phyloP scores from a whole-genome alignment of 2,797 vertebrate genomes.

The Mionectes olivaceus region DNA sequence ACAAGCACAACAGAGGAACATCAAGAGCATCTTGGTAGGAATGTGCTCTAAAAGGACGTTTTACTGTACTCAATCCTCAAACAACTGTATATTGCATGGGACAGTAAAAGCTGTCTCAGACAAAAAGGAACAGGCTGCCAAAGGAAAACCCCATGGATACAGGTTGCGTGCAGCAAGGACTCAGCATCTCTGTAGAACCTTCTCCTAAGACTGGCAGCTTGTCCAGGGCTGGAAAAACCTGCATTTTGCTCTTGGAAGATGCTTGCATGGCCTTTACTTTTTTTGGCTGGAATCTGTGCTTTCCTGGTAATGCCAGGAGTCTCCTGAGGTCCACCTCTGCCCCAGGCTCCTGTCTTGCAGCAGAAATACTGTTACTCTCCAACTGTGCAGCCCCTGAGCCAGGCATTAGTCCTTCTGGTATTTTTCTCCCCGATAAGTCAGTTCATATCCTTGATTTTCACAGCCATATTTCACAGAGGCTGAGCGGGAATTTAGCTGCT shows the following conservation, averaged over 20 bases:
- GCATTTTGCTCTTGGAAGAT: not conserved
- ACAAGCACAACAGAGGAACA: not conserved
- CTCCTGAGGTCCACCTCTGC: not conserved
- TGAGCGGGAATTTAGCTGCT: not conserved
- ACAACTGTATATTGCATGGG: not conserved
- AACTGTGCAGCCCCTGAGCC: not conserved
- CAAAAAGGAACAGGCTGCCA: not conserved
- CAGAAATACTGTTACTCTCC: not conserved
- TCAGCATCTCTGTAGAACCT: not conserved
- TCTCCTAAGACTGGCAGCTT: not conserved
- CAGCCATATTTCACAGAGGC: constrained; percentile 35
- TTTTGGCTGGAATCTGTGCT: not conserved
- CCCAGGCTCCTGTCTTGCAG: not conserved
- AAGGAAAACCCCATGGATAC: not conserved
- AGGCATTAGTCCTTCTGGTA: not conserved
- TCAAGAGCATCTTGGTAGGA: not conserved
- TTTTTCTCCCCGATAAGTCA: constrained; percentile 32
- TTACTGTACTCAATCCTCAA: not conserved
- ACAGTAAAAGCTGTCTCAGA: not conserved
- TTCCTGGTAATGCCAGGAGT: not conserved
- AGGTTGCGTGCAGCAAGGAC: not conserved
- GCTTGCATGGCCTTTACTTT: not conserved
- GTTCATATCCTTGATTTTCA: constrained; percentile 41
- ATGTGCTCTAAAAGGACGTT: not conserved
- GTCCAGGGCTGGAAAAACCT: not conserved